Evolutionary conservation across 2,113 vertebrate species (phyloP), one percentile per base, ranked within the genome.

Genomic region (Calyptommatus sinebrachiatus): DNA sequence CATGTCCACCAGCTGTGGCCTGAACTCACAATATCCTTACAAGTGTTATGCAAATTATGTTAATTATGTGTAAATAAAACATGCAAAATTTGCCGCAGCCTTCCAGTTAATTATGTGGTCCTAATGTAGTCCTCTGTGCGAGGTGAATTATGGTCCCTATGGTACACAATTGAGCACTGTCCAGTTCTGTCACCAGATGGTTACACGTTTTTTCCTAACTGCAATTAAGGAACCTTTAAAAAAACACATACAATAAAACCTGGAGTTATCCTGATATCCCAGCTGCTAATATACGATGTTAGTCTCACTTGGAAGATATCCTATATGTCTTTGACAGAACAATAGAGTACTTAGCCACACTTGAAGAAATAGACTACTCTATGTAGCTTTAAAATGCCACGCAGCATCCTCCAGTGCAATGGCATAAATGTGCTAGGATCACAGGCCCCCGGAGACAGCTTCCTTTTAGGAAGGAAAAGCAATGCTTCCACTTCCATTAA

Each of bases 1-100:
- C 72, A 69, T 45, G 72, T 75, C 73, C 45, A 53, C 63, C 79
- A 80, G 79, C 71, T 80, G 79, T 68, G 71, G 65, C 63, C 65
- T 46, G 65, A 74, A 81, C 68, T 75, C 67, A 71, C 48, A 69
- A 74, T 73, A 50, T 74, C 65, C 65, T 74, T 75, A 81, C 65
- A 81, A 74, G 74, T 81, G 63, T 74, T 81, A 61, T 75, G 63
- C 65, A 81, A 81, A 81, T 74, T 74, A 50, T 69, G 65, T 81
- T 81, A 75, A 81, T 81, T 81, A 81, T 69, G 72, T 74, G 50
- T 74, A 81, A 81, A 60, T 81, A 81, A 73, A 81, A 74, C 50
- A 81, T 81, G 50, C 28, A 74, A 57, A 81, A 81, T 81, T 73
- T 74, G 26, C 79, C 26, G 74, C 63, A 74, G 79, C 31, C 65